A percentile compares a stretch with the other conserved stretches of the same genome.
Conservation (phyloP, 2,113 vertebrate genomes). For the Epinephelus lanceolatus region DNA sequence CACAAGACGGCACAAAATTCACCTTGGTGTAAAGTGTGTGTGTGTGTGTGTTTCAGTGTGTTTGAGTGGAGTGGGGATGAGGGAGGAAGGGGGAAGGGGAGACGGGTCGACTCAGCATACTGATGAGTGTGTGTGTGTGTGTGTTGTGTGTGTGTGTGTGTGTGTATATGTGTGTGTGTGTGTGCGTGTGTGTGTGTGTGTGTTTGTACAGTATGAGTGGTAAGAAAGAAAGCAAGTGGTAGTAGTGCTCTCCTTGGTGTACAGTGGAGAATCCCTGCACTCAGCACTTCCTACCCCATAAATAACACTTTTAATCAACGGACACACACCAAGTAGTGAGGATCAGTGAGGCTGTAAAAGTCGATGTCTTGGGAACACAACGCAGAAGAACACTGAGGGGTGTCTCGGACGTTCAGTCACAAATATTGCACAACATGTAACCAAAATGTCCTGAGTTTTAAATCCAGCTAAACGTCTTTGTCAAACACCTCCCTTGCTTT, state of each 20-base stretch:
- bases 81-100: too few relatives aligned
- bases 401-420: neutral
- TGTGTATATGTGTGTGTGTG: neutral
- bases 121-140: constrained; percentile 3
- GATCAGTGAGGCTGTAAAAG: constrained; percentile 33
- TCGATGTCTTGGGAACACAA: constrained; percentile 21
- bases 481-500: neutral
- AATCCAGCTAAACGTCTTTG: neutral
- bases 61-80: too few relatives aligned
- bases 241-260: constrained; percentile 23
- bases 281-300: constrained; percentile 66
- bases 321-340: neutral
- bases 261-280: constrained; percentile 44
- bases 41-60: constrained; percentile 8
- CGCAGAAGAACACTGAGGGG: neutral
- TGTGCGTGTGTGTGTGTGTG: constrained; percentile 16
- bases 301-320: constrained; percentile 68
- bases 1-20: constrained; percentile 45
- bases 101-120: constrained; percentile 43
- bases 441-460: neutral
- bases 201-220: constrained; percentile 25
- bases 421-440: neutral
- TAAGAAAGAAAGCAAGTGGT: constrained; percentile 22
- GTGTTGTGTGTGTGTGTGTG: neutral
- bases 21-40: constrained; percentile 36